Evolutionary conservation across 2,797 vertebrate species (phyloP).

Genomic region (Microtus californicus): DNA sequence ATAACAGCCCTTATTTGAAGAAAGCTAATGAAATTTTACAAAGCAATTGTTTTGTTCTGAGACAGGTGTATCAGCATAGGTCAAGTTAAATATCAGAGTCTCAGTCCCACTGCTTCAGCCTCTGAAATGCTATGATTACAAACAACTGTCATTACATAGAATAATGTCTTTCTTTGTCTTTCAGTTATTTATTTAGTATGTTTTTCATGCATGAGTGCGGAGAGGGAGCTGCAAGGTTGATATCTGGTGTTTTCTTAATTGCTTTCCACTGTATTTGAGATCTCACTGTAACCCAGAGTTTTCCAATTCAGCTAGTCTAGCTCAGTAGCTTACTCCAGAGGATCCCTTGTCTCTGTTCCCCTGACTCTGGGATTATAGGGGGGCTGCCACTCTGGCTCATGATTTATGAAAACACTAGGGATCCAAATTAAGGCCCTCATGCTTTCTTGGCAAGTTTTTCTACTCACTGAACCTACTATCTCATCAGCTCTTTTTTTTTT

Average conservation of each 20-base stretch:
- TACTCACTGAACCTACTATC: background rate
- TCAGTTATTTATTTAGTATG: background rate
- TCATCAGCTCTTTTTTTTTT: background rate
- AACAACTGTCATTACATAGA: too few relatives aligned
- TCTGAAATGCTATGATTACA: background rate
- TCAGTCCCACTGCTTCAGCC: background rate
- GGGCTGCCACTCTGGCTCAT: background rate
- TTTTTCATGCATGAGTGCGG: background rate
- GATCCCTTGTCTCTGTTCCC: background rate
- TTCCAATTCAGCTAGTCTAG: background rate
- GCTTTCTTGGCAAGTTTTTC: background rate
- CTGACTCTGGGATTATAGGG: background rate
- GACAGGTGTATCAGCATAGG: background rate
- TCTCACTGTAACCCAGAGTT: background rate
- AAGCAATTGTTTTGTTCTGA: background rate
- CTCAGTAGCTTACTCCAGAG: background rate
- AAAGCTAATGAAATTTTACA: background rate
- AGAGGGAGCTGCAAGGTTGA: background rate
- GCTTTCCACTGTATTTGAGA: background rate
- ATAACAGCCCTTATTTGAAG: background rate
- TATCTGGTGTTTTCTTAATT: background rate
- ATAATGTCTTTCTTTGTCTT: background rate
- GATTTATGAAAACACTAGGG: background rate
- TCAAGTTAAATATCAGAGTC: background rate
- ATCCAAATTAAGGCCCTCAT: background rate